A percentile compares a stretch with the other conserved stretches of the same genome.
Evolutionary conservation across 2,888 invertebrate genomes (phyloP).

Genomic region (Candidula unifasciata): DNA sequence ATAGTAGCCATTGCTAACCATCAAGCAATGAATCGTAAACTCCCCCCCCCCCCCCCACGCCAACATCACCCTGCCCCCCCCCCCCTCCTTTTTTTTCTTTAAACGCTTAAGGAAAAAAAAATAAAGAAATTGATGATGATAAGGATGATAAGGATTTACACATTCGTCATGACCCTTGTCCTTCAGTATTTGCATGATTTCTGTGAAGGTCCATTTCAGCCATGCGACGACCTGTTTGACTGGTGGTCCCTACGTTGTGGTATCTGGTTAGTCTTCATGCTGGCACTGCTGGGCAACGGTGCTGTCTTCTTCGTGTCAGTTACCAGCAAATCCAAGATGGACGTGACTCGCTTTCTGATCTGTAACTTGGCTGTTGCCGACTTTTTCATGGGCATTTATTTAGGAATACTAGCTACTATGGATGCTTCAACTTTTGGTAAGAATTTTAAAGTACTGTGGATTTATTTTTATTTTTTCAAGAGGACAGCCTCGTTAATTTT

Average conservation of each 20-base stretch:
- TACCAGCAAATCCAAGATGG: slow-evolving; percentile 94
- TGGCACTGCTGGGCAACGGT: slow-evolving; percentile 96
- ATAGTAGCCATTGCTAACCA: too few species aligned
- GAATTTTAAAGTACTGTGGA: background rate
- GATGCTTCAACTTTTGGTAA: slow-evolving; percentile 92
- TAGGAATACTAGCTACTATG: slow-evolving; percentile 94
- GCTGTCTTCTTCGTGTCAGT: slow-evolving; percentile 95
- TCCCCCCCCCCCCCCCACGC: too few species aligned
- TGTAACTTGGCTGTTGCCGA: slow-evolving; percentile 97
- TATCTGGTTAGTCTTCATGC: slow-evolving; percentile 96
- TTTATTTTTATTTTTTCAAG: too few species aligned
- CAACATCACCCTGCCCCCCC: too few species aligned
- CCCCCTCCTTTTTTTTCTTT: too few species aligned
- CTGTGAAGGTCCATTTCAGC: slow-evolving; percentile 90
- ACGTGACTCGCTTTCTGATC: slow-evolving; percentile 94
- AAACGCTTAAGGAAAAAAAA: too few species aligned
- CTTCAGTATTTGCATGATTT: background rate
- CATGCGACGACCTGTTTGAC: slow-evolving; percentile 96
- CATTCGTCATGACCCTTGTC: background rate
- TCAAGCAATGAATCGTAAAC: too few species aligned
- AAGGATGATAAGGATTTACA: too few species aligned
- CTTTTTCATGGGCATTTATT: slow-evolving; percentile 96
- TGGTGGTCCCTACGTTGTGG: slow-evolving; percentile 98
- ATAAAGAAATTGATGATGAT: too few species aligned
- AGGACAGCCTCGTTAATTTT: too few species aligned